Evolutionary conservation across 2,888 invertebrate species (phyloP).

Genomic region (Gandaritis pyraliata): DNA sequence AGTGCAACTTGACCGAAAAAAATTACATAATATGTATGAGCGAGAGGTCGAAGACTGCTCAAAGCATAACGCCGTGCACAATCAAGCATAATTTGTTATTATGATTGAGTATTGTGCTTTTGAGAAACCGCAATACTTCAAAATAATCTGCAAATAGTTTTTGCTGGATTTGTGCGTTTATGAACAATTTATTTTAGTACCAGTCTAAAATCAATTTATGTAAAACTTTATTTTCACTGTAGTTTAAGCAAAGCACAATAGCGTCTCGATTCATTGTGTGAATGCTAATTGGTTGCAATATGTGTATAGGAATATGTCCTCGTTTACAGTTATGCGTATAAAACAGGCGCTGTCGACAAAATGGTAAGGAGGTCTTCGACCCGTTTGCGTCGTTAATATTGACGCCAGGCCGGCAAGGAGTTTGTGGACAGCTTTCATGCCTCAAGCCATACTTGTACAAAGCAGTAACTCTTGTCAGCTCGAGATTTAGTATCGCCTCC

Average conservation of each 20-base stretch:
- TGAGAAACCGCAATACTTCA: slow-evolving; percentile 25
- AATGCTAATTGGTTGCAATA: slow-evolving; percentile 53
- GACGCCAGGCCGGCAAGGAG: slow-evolving; percentile 45
- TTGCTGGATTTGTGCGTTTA: slow-evolving; percentile 27
- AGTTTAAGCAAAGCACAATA: slow-evolving; percentile 38
- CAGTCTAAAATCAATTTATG: slow-evolving; percentile 35
- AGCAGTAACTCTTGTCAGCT: slow-evolving; percentile 41
- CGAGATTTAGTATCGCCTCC: slow-evolving; percentile 54
- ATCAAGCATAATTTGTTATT: slow-evolving; percentile 29
- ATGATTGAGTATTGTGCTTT: slow-evolving; percentile 21
- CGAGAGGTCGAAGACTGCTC: slow-evolving; percentile 17
- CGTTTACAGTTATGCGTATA: slow-evolving; percentile 55
- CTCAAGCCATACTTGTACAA: slow-evolving; percentile 53
- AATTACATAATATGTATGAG: slow-evolving; percentile 52
- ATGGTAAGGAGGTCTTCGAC: slow-evolving; percentile 64
- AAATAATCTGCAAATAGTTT: slow-evolving; percentile 34
- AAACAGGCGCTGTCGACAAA: slow-evolving; percentile 52
- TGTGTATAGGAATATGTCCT: slow-evolving; percentile 48
- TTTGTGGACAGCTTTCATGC: slow-evolving; percentile 60
- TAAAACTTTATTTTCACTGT: slow-evolving; percentile 47
- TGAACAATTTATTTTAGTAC: slow-evolving; percentile 26
- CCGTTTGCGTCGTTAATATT: slow-evolving; percentile 51
- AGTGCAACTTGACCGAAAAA: slow-evolving; percentile 50
- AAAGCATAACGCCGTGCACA: slow-evolving; percentile 14
- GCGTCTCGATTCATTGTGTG: slow-evolving; percentile 44